phyloP scores from a whole-genome alignment of 2,113 vertebrate species.

The Aphelocoma coerulescens region DNA sequence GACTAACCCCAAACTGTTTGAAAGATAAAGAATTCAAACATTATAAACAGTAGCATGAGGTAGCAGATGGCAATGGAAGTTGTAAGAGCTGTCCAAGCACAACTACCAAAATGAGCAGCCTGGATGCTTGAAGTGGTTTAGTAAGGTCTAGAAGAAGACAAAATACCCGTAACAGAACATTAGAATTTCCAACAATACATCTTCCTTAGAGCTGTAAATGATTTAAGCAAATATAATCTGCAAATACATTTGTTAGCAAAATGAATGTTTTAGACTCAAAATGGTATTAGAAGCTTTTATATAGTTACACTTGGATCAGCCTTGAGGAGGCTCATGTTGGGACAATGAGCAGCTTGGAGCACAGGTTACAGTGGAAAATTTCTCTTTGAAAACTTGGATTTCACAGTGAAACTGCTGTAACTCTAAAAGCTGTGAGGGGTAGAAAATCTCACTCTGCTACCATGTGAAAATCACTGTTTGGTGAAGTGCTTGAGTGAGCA shows the following conservation, averaged over 20 bases:
- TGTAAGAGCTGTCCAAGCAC: background rate
- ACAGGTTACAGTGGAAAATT: background rate
- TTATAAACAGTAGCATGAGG: background rate
- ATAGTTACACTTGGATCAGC: background rate
- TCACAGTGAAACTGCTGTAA: background rate
- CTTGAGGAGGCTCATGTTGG: background rate
- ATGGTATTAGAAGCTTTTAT: background rate
- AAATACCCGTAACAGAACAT: background rate
- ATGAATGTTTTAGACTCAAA: background rate
- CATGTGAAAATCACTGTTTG: fast-evolving
- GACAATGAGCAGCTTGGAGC: background rate
- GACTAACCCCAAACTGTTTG: background rate
- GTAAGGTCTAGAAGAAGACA: background rate
- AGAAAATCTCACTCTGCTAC: fast-evolving
- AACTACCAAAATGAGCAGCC: background rate
- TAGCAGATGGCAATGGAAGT: background rate
- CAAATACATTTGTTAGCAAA: background rate
- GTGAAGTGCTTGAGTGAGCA: background rate
- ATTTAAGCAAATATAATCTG: background rate
- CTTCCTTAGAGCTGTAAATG: background rate
- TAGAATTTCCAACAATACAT: background rate
- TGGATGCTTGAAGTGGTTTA: background rate
- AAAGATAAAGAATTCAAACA: background rate
- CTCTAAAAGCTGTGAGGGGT: background rate
- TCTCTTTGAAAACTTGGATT: background rate